phyloP scores from a whole-genome alignment of 2,113 vertebrate genomes.

The Eubucco bourcierii region DNA sequence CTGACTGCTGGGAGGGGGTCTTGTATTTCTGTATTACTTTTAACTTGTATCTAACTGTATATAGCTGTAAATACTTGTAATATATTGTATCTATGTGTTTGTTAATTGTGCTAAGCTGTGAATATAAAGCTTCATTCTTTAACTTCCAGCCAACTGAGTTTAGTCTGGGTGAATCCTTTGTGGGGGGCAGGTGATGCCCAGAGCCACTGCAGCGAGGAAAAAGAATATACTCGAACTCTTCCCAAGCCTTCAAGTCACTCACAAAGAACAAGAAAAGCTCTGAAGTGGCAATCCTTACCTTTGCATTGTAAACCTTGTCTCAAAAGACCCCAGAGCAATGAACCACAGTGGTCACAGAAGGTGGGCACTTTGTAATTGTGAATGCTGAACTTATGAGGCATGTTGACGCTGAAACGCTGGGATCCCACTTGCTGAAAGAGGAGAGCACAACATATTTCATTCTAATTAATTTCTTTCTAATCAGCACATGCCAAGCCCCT shows the following conservation, averaged over 20 bases:
- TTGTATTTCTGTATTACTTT: no score
- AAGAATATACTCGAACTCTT: neutral
- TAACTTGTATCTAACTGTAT: no score
- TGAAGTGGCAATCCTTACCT: constrained; percentile 78
- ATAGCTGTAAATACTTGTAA: no score
- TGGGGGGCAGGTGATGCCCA: no score
- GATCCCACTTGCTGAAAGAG: constrained; percentile 88
- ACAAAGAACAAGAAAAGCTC: neutral
- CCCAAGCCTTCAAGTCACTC: neutral
- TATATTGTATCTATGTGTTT: no score
- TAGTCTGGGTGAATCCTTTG: no score
- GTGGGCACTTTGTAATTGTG: constrained; percentile 99
- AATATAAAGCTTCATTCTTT: no score
- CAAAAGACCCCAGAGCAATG: constrained; percentile 96
- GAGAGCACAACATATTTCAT: constrained; percentile 28
- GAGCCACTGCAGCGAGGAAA: neutral
- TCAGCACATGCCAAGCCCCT: neutral
- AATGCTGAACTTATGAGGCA: constrained; percentile 98
- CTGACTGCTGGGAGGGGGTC: no score
- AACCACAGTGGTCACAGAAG: constrained; percentile 99
- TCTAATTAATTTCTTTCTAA: neutral
- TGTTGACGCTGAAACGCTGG: constrained; percentile 98
- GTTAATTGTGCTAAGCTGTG: no score
- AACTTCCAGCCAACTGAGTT: no score
- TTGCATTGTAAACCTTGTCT: constrained; percentile 98